Evolutionary conservation across 2,888 invertebrate genomes (phyloP).

Genomic region (Leptodirus hochenwartii): DNA sequence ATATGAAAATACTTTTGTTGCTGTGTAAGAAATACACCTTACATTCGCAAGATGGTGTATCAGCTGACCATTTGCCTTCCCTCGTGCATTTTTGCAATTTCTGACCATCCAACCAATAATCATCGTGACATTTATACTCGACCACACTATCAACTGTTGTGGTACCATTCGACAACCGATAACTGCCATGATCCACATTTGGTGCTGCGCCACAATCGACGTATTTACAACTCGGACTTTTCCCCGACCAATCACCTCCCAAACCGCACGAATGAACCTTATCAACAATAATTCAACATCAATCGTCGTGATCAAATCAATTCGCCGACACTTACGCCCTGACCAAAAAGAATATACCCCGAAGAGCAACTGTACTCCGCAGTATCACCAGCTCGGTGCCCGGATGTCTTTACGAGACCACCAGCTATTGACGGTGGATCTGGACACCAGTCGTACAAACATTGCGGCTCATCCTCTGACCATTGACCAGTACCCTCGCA

Average conservation of each 20-base stretch:
- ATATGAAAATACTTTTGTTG: neutral
- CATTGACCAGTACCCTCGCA: conserved; percentile 59
- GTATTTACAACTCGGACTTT: conserved; percentile 65
- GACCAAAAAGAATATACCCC: conserved; percentile 70
- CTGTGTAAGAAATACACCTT: conserved; percentile 19
- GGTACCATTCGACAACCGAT: conserved; percentile 53
- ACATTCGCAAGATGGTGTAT: conserved; percentile 74
- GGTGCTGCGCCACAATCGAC: conserved; percentile 75
- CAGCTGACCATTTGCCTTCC: conserved; percentile 76
- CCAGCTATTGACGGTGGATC: conserved; percentile 64
- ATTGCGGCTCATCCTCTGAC: conserved; percentile 63
- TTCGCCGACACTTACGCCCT: too few relatives aligned
- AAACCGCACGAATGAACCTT: conserved; percentile 69
- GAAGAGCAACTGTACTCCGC: conserved; percentile 66
- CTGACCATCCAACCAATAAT: conserved; percentile 68
- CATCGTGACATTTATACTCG: conserved; percentile 61
- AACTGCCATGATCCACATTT: conserved; percentile 58
- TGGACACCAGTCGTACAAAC: conserved; percentile 76
- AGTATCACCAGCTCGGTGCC: conserved; percentile 61
- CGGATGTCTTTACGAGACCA: conserved; percentile 48
- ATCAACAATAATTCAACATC: conserved; percentile 22
- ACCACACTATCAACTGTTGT: conserved; percentile 67
- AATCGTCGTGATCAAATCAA: conserved; percentile 17
- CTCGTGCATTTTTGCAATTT: conserved; percentile 51
- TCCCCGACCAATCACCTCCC: conserved; percentile 71